Conservation (phyloP, 2,113 vertebrate species). For the Cryptomyrus ogoouensis region DNA sequence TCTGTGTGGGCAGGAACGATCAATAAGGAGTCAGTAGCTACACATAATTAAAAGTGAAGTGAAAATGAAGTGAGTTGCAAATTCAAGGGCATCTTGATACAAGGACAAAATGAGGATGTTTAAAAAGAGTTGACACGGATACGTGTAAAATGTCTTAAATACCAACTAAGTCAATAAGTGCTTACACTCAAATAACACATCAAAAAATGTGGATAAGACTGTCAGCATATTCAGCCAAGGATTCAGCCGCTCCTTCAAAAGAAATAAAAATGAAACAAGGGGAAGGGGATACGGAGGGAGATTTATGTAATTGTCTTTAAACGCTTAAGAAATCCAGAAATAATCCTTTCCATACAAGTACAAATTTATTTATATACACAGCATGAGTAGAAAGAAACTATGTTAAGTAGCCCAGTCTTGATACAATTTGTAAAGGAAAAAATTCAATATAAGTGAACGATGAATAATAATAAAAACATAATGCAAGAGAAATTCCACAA, state of each 20-base stretch:
- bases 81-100: background rate
- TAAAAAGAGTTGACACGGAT: background rate
- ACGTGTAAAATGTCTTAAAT: background rate
- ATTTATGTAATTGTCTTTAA: conserved; percentile 1
- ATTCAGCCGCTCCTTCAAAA: background rate
- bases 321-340: background rate
- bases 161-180: background rate
- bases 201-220: background rate
- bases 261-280: background rate
- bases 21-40: background rate
- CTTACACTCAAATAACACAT: background rate
- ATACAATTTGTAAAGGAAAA: conserved; percentile 3
- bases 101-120: background rate
- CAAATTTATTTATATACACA: conserved; percentile 32
- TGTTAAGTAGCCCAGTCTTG: conserved; percentile 6
- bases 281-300: background rate
- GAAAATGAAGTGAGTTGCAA: background rate
- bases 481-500: background rate
- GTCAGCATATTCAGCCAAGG: background rate
- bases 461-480: background rate
- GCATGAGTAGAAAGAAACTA: conserved; percentile 25
- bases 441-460: background rate
- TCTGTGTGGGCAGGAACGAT: background rate
- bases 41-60: background rate
- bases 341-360: conserved; percentile 11